These are phyloP conservation scores for Philereme transversata DNA, from an alignment of 2,888 invertebrate species.

Conservation along the genomic window DNA sequence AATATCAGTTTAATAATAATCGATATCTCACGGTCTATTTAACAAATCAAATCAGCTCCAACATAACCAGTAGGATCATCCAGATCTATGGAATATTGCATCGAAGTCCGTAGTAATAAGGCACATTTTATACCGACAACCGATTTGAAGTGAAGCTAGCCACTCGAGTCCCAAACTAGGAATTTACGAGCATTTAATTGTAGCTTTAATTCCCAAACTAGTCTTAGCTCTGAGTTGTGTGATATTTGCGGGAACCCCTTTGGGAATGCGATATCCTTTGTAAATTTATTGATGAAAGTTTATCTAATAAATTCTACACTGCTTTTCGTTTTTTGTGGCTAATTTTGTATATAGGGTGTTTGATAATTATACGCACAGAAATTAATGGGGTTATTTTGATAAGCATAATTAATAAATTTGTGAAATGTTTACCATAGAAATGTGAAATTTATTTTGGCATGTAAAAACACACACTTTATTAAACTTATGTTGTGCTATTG, in stretches of 20 bases:
- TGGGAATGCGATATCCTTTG: constrained; percentile 1
- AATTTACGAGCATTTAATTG: constrained; percentile 83
- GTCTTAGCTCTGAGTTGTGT: constrained; percentile 47
- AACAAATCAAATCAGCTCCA: no score
- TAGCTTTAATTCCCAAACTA: constrained; percentile 77
- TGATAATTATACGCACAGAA: no score
- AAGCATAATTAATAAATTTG: no score
- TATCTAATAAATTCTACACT: constrained; percentile 9
- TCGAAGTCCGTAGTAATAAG: not conserved
- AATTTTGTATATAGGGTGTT: no score
- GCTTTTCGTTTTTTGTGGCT: no score
- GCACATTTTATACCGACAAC: not conserved
- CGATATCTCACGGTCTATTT: no score
- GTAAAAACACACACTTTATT: no score
- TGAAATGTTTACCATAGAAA: no score
- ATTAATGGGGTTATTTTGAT: no score
- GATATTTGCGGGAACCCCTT: constrained; percentile 1
- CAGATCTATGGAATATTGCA: not conserved
- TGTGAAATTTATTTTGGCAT: no score
- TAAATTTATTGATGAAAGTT: constrained; percentile 3
- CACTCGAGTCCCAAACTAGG: constrained; percentile 61
- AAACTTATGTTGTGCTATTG: no score
- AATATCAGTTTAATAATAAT: no score
- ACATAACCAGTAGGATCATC: not conserved
- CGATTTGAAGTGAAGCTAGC: not conserved